A percentile compares a stretch with the other conserved stretches of the same genome.
phyloP scores from a whole-genome alignment of 2,113 vertebrate genomes.

The Macrotis lagotis region DNA sequence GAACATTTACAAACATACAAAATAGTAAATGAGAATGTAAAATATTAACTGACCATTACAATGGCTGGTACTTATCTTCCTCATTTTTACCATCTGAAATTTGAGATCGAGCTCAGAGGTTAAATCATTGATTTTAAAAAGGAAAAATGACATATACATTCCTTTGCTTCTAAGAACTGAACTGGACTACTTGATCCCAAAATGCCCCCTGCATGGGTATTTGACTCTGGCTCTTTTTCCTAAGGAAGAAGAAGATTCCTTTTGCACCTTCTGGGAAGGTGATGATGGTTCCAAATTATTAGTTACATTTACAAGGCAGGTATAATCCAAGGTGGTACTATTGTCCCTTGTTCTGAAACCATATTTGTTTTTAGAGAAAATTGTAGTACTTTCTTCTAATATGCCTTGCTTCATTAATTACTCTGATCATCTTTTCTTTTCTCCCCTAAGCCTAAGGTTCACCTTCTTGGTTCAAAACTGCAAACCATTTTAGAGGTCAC shows the following conservation, averaged over 20 bases:
- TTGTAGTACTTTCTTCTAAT: background rate
- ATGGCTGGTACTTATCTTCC: background rate
- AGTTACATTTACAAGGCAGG: background rate
- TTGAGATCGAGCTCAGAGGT: background rate
- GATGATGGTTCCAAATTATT: background rate
- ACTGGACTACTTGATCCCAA: background rate
- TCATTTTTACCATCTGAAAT: background rate
- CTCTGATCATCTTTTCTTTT: background rate
- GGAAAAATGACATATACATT: background rate
- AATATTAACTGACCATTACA: background rate
- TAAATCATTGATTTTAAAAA: background rate
- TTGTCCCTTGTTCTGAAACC: background rate
- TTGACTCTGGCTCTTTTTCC: background rate
- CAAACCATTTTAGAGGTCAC: background rate
- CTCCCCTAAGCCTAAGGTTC: background rate
- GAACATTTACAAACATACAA: background rate
- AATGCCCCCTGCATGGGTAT: background rate
- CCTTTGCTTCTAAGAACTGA: background rate
- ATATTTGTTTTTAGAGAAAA: background rate
- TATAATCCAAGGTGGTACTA: background rate
- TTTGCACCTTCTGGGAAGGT: background rate
- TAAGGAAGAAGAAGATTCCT: background rate
- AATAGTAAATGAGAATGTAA: background rate
- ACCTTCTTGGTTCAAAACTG: background rate
- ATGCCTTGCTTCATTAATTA: background rate